Conservation (phyloP, 2,113 vertebrate species). For the Poeciliopsis prolifica region DNA sequence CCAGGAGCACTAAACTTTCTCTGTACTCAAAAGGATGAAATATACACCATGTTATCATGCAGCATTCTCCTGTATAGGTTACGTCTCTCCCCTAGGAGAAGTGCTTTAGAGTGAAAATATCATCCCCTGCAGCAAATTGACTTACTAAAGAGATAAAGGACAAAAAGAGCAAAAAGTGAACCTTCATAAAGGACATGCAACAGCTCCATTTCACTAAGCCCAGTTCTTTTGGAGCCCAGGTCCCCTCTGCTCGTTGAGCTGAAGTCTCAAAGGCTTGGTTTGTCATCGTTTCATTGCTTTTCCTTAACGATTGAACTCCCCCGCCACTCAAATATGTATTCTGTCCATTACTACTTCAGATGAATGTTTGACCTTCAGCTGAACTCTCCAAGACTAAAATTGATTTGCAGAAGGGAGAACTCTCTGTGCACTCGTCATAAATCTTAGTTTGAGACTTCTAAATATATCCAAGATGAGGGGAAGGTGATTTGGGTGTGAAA, state of each 20-base stretch:
- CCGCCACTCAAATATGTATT: background rate
- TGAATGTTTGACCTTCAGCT: slow-evolving; percentile 11
- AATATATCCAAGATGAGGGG: background rate
- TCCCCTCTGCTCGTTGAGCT: slow-evolving; percentile 27
- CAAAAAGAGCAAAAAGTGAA: slow-evolving; percentile 45
- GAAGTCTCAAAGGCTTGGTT: slow-evolving; percentile 26
- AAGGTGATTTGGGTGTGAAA: background rate
- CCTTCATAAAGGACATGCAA: slow-evolving; percentile 41
- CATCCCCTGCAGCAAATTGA: slow-evolving; percentile 41
- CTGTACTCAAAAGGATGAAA: slow-evolving; percentile 44
- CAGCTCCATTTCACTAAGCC: slow-evolving; percentile 43
- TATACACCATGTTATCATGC: slow-evolving; percentile 23
- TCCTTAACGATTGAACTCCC: slow-evolving; percentile 5
- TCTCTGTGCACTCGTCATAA: background rate
- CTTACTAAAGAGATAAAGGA: slow-evolving; percentile 55
- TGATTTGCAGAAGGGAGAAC: background rate
- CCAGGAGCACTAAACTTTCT: slow-evolving; percentile 35
- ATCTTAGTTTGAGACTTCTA: background rate
- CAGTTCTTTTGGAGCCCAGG: slow-evolving; percentile 23
- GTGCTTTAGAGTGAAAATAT: slow-evolving; percentile 48
- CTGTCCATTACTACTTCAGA: slow-evolving; percentile 13
- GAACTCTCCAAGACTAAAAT: slow-evolving; percentile 2
- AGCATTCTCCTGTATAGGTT: slow-evolving; percentile 9
- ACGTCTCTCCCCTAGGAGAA: slow-evolving; percentile 43
- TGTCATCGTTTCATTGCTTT: slow-evolving; percentile 34